A percentile compares a stretch with the other conserved stretches of the same genome.
Conservation (phyloP, 2,797 vertebrate species). For the Pseudocheirus occidentalis region DNA sequence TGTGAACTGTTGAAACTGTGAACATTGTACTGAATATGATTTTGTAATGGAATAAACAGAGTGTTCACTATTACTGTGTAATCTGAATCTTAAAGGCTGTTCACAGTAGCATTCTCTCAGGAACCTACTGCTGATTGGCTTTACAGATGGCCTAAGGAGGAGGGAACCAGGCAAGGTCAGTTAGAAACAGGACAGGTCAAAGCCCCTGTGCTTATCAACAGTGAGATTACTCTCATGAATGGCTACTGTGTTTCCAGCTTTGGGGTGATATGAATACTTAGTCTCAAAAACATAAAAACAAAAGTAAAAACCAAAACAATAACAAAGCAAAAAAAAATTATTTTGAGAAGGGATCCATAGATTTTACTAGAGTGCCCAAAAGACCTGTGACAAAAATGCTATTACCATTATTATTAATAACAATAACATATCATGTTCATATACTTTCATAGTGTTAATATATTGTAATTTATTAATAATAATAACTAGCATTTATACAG, state of each 20-base stretch:
- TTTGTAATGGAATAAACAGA: too few species aligned
- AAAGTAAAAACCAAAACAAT: background rate
- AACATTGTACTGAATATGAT: too few species aligned
- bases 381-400: background rate
- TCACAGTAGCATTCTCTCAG: too few species aligned
- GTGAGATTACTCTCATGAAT: background rate
- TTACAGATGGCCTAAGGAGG: background rate
- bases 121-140: too few species aligned
- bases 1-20: too few species aligned
- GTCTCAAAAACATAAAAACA: background rate
- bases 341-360: background rate
- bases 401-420: background rate
- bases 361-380: background rate
- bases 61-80: too few species aligned
- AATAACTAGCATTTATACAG: background rate
- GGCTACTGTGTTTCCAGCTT: background rate
- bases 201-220: background rate
- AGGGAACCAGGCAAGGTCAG: background rate
- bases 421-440: background rate
- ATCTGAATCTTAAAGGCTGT: too few species aligned
- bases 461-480: background rate
- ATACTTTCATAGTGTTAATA: background rate
- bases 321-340: background rate
- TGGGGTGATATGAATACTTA: background rate
- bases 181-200: background rate